These are phyloP conservation scores for Saguinus imperator DNA, from an alignment of 2,113 vertebrate species.

Conservation along the genomic window DNA sequence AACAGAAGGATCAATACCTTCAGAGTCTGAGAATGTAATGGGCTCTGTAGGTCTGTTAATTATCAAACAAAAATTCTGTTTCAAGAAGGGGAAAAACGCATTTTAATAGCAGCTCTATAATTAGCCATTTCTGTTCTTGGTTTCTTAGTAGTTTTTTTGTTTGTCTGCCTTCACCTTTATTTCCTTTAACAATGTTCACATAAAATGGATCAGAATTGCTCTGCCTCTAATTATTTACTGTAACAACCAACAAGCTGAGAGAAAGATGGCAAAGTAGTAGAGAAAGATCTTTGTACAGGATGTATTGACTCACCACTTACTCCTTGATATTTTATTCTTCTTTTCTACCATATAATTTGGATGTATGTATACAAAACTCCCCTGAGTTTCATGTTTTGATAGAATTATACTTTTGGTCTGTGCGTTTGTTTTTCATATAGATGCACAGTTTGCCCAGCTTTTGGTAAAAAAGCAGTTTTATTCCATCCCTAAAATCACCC, in stretches of 20 bases:
- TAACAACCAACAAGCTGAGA: slow-evolving; percentile 27
- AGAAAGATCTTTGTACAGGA: neutral
- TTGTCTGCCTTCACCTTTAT: slow-evolving; percentile 59
- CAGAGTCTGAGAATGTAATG: slow-evolving; percentile 42
- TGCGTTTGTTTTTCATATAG: neutral
- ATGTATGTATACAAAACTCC: neutral
- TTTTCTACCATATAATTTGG: neutral
- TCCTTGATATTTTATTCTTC: neutral
- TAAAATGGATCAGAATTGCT: slow-evolving; percentile 47
- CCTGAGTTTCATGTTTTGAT: neutral
- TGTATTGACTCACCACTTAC: neutral
- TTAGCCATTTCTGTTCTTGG: slow-evolving; percentile 58
- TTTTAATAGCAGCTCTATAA: slow-evolving; percentile 63
- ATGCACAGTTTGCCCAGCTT: neutral
- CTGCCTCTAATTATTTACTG: slow-evolving; percentile 63
- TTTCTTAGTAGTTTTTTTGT: slow-evolving; percentile 41
- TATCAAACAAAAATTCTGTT: slow-evolving; percentile 61
- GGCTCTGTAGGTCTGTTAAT: neutral
- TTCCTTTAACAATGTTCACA: slow-evolving; percentile 47
- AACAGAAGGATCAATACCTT: slow-evolving; percentile 46
- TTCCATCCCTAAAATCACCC: neutral
- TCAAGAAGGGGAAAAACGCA: slow-evolving; percentile 29
- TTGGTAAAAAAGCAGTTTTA: neutral
- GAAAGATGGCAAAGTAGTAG: neutral
- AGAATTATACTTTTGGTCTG: neutral